Evolutionary conservation across 2,113 vertebrate genomes (phyloP).

Genomic region (Platanista minor): DNA sequence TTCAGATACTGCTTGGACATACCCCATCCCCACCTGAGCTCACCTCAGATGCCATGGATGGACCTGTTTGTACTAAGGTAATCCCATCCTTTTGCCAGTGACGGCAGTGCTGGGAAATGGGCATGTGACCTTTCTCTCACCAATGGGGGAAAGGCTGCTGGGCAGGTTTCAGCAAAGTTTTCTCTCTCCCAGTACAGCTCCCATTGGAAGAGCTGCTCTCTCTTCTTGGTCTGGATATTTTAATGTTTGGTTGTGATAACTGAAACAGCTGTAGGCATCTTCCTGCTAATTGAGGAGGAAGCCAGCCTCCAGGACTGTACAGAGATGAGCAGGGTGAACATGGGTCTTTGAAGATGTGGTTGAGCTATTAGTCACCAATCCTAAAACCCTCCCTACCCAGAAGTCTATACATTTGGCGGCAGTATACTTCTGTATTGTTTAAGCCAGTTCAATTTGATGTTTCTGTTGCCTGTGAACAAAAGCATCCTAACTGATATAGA

Average conservation of each 20-base stretch:
- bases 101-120: too few species aligned
- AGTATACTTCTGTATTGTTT: not conserved
- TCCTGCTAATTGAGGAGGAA: not conserved
- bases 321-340: not conserved
- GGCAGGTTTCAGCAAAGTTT: not conserved
- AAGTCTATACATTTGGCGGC: not conserved
- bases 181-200: not conserved
- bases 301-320: not conserved
- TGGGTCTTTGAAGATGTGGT: not conserved
- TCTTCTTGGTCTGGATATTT: not conserved
- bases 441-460: not conserved
- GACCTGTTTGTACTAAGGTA: not conserved
- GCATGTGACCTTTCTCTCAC: not conserved
- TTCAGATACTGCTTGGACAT: not conserved
- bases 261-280: not conserved
- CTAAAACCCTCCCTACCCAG: not conserved
- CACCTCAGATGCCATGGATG: not conserved
- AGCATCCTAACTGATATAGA: not conserved
- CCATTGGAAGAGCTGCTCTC: not conserved
- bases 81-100: not conserved
- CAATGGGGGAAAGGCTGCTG: not conserved
- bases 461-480: not conserved
- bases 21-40: not conserved
- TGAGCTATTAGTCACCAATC: not conserved
- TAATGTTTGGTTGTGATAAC: fast-evolving